These are phyloP conservation scores for Conopomorpha cramerella DNA, from an alignment of 1,140 invertebrate species.

Conservation along the genomic window DNA sequence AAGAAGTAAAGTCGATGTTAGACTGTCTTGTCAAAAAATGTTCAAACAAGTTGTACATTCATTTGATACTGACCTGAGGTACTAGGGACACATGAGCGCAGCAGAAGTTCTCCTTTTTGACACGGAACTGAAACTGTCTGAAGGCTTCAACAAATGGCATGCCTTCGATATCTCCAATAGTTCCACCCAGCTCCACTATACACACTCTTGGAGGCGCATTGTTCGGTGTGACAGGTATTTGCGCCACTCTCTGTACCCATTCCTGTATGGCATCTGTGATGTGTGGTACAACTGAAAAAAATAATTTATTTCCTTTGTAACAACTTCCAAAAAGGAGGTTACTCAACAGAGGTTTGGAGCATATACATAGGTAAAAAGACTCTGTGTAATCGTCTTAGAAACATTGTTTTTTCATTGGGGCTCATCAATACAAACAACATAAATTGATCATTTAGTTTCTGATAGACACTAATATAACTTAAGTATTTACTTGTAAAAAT, in stretches of 20 bases:
- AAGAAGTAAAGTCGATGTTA: not conserved
- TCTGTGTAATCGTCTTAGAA: too few species aligned
- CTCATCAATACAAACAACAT: too few species aligned
- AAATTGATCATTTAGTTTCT: too few species aligned
- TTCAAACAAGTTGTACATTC: not conserved
- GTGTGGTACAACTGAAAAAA: constrained; percentile 89
- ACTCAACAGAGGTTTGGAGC: too few species aligned
- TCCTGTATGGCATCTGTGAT: constrained; percentile 98
- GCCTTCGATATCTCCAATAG: constrained; percentile 98
- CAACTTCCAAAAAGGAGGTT: too few species aligned
- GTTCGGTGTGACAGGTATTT: constrained; percentile 80
- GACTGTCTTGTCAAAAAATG: not conserved
- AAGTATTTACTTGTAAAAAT: too few species aligned
- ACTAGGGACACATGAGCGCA: constrained; percentile 95
- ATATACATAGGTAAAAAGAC: too few species aligned
- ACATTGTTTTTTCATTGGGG: too few species aligned
- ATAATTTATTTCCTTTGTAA: not conserved
- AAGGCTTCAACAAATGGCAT: constrained; percentile 99
- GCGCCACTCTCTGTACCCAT: constrained; percentile 93
- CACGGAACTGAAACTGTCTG: constrained; percentile 93
- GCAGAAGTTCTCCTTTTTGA: constrained; percentile 92
- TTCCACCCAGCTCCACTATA: constrained; percentile 94
- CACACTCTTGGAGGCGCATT: constrained; percentile 82
- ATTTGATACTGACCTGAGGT: constrained; percentile 70
- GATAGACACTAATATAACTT: too few species aligned